Conservation (phyloP, 2,888 invertebrate genomes). For the Aspidapion aeneum region DNA sequence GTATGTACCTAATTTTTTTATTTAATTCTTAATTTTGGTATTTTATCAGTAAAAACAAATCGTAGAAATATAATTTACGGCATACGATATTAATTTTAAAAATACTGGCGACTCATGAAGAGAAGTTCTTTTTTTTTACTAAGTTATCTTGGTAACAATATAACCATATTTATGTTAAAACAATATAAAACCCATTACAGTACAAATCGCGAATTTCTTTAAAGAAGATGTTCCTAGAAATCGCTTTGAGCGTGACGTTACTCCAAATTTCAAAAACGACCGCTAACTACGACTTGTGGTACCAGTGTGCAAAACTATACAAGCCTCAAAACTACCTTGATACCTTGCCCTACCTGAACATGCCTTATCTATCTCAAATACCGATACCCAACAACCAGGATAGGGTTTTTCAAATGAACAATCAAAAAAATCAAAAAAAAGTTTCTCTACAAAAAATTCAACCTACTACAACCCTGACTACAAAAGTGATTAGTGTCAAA, state of each 20-base stretch:
- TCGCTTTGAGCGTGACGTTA: not conserved
- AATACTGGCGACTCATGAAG: too few species aligned
- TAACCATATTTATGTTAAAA: not conserved
- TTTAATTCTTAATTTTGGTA: too few species aligned
- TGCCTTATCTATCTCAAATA: slow-evolving; percentile 41
- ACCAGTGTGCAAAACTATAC: slow-evolving; percentile 38
- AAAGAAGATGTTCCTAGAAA: not conserved
- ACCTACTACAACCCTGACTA: slow-evolving; percentile 41
- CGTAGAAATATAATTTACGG: too few species aligned
- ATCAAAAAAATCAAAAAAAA: not conserved
- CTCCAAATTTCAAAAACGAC: not conserved
- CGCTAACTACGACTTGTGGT: slow-evolving; percentile 2
- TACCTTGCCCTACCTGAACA: slow-evolving; percentile 39
- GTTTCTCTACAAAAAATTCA: slow-evolving; percentile 28
- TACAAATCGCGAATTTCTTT: not conserved
- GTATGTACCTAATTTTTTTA: too few species aligned
- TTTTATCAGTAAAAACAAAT: too few species aligned
- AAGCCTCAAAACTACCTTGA: slow-evolving; percentile 41
- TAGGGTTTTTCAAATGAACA: not conserved
- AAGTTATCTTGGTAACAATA: not conserved
- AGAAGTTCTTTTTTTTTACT: not conserved
- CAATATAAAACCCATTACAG: not conserved
- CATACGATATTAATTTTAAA: too few species aligned
- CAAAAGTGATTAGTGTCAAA: slow-evolving; percentile 42
- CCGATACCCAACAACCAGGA: slow-evolving; percentile 34